phyloP scores from a whole-genome alignment of 2,113 vertebrate species.

The Crypturellus undulatus region DNA sequence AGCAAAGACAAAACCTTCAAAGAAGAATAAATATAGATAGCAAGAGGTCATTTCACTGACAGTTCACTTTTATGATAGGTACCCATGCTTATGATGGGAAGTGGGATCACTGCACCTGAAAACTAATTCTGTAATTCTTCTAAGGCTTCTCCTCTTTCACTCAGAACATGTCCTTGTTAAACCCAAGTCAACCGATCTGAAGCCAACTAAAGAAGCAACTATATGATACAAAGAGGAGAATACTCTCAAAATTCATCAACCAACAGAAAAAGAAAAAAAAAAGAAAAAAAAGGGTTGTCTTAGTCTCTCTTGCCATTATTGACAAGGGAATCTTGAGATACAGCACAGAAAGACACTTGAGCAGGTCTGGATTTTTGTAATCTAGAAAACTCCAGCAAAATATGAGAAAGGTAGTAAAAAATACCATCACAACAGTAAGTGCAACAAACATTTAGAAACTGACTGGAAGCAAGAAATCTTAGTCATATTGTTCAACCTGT shows the following conservation, averaged over 20 bases:
- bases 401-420: not conserved
- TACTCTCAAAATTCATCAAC: not conserved
- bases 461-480: not conserved
- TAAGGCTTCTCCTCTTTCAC: not conserved
- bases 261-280: not conserved
- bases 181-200: not conserved
- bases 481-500: not conserved
- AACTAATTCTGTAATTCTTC: not conserved
- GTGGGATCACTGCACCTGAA: not conserved
- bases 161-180: not conserved
- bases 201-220: not conserved
- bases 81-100: not conserved
- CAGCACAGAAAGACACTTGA: not conserved
- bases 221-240: not conserved
- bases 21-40: not conserved
- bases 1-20: slow-evolving; percentile 23
- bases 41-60: slow-evolving; percentile 51
- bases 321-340: not conserved
- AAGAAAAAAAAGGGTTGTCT: not conserved
- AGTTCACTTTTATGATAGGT: not conserved
- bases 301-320: not conserved
- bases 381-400: not conserved
- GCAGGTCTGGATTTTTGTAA: not conserved
- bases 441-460: not conserved
- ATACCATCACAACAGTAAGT: not conserved